These are phyloP conservation scores for Blastomussa wellsi DNA, from an alignment of 92 coral and sea anemone species.

Conservation along the genomic window DNA sequence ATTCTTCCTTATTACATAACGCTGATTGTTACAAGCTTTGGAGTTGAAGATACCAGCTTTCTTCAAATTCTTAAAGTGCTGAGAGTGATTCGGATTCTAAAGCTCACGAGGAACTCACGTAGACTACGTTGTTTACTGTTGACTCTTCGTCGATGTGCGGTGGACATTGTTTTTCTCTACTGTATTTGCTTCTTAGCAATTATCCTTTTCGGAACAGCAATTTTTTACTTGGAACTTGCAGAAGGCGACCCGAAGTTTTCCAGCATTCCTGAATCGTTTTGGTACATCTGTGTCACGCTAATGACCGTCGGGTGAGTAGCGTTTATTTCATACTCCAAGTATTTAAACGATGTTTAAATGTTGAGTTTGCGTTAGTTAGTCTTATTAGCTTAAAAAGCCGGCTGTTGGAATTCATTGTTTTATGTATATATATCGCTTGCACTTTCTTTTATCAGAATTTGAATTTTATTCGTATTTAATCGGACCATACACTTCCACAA, in stretches of 20 bases:
- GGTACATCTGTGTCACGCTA: conserved; percentile 81
- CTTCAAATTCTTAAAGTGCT: conserved; percentile 75
- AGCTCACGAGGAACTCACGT: conserved; percentile 81
- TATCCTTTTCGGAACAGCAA: conserved; percentile 78
- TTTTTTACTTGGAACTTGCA: conserved; percentile 68
- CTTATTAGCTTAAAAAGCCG: not conserved
- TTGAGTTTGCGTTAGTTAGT: conserved; percentile 9
- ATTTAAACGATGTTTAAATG: not conserved
- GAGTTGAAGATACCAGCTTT: conserved; percentile 71
- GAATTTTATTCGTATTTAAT: not conserved
- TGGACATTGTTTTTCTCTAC: conserved; percentile 78
- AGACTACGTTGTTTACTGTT: conserved; percentile 76
- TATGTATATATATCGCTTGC: not conserved
- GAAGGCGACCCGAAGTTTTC: conserved; percentile 71
- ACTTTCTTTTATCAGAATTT: not conserved
- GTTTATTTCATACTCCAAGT: not conserved
- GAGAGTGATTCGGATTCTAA: conserved; percentile 78
- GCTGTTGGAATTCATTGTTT: not conserved
- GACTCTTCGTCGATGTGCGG: conserved; percentile 81
- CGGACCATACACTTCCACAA: not conserved
- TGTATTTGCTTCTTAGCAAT: conserved; percentile 85
- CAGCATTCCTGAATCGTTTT: conserved; percentile 90
- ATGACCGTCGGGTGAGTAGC: conserved; percentile 89
- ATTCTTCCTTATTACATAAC: conserved; percentile 77
- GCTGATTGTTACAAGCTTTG: conserved; percentile 64